Evolutionary conservation across 2,888 invertebrate genomes (phyloP), one percentile per base, ranked within the genome.

Genomic region (Nymphalis polychloros): DNA sequence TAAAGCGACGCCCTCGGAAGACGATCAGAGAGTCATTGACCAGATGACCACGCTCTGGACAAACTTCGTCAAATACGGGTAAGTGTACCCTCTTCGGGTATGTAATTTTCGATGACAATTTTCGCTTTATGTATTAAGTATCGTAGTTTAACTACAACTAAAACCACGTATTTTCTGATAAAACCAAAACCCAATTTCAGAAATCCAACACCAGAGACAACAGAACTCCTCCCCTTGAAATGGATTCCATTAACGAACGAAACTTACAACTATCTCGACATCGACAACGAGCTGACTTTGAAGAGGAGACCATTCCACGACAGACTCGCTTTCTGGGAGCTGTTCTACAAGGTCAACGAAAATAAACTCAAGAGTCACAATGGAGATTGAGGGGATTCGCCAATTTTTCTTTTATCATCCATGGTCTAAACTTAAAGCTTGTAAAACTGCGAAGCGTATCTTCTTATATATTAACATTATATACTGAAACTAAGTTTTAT

Each of bases 291-390:
- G 4, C 48, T 84, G 20, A 31, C 59, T 0, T 16, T 80, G 1
- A 68, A 69, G 5, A 75, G 66, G 5, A 75, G 82, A 47, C 84
- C 84, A 0, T 78, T 78, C 57, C 66, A 76, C 35, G 71, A 78
- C 8, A 76, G 86, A 17, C 73, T 82, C 74, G 69, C 80, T 0
- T 86, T 85, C 70, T 83, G 82, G 82, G 83, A 86, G 62, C 65
- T 84, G 3, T 81, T 86, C 71, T 84, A 75, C 59, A 75, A 73
- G 49, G 64, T 68, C 19, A 82, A 84, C 41, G 52, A 59, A 35
- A 41, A 69, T 7, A 68, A 68, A 55, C 53, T 65, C 17, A 64
- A 50, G n/a, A 52, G 47, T n/a, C 52, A 35, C 46, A 27, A 31
- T 10, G 27, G 10, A 16, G 19, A 60, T 31, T 60, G 47, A 61